Percentiles rank a stretch among this genome's conserved stretches.
Conservation (phyloP, 2,888 invertebrate species). For the Polymixis flavicincta region DNA sequence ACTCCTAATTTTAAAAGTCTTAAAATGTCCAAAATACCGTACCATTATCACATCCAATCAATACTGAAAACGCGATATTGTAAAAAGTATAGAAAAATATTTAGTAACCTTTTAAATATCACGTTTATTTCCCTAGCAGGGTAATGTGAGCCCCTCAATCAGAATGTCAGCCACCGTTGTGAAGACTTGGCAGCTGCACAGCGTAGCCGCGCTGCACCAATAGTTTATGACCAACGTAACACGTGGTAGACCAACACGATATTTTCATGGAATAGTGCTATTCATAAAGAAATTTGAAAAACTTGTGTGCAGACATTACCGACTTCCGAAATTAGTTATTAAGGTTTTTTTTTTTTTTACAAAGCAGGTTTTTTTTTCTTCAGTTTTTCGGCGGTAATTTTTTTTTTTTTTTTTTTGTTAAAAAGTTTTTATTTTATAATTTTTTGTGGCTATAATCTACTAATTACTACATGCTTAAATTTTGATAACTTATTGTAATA, state of each 20-base stretch:
- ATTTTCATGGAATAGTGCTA: constrained; percentile 43
- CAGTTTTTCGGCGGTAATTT: too few relatives aligned
- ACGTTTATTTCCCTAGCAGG: constrained; percentile 15
- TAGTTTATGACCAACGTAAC: constrained; percentile 47
- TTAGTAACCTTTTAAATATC: constrained; percentile 3
- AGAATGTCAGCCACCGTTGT: constrained; percentile 45
- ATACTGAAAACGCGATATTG: background rate
- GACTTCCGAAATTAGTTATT: too few relatives aligned
- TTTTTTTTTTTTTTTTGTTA: too few relatives aligned
- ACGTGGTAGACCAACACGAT: constrained; percentile 37
- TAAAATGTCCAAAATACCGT: background rate
- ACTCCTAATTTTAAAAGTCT: too few relatives aligned
- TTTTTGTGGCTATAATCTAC: too few relatives aligned
- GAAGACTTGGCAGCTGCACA: constrained; percentile 50
- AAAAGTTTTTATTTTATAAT: too few relatives aligned
- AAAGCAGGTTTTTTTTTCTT: too few relatives aligned
- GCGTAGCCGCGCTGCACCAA: constrained; percentile 45
- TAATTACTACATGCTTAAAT: too few relatives aligned
- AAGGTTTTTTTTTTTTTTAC: too few relatives aligned
- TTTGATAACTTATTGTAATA: too few relatives aligned
- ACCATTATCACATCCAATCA: background rate
- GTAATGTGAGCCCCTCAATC: constrained; percentile 45
- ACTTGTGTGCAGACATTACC: constrained; percentile 1
- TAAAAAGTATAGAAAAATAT: constrained; percentile 7
- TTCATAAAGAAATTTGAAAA: constrained; percentile 25